Percentiles rank a stretch among this genome's conserved stretches.
phyloP scores from a whole-genome alignment of 2,888 invertebrate species.

The Ophion ellenae region DNA sequence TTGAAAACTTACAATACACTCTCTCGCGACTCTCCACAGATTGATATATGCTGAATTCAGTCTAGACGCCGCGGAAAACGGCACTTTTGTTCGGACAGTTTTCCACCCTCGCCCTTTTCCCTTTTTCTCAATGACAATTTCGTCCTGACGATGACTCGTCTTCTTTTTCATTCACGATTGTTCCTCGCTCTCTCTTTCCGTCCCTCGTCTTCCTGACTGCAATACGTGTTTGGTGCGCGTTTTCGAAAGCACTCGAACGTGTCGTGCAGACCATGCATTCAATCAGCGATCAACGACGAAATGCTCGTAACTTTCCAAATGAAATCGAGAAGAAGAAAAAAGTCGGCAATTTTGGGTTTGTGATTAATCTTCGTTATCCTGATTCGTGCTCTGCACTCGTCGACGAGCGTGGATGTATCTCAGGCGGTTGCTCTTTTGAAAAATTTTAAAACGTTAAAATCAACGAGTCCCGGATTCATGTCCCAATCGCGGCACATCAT shows the following conservation, averaged over 20 bases:
- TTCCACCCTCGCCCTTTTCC: conserved; percentile 33
- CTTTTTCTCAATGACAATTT: conserved; percentile 33
- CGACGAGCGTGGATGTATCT: conserved; percentile 25
- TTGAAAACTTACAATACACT: conserved; percentile 83
- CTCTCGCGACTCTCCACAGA: conserved; percentile 84
- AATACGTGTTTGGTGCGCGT: background rate
- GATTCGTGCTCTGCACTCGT: background rate
- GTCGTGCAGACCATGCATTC: too few species aligned
- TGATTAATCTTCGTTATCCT: conserved; percentile 4
- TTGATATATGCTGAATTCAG: conserved; percentile 82
- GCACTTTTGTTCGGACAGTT: conserved; percentile 53
- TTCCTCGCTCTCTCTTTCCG: background rate
- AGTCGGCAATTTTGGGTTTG: background rate
- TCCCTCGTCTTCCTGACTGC: too few species aligned
- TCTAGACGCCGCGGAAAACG: conserved; percentile 73
- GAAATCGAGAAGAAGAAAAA: conserved; percentile 27
- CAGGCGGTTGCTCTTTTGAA: conserved; percentile 49
- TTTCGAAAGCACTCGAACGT: background rate
- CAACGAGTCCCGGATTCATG: conserved; percentile 86
- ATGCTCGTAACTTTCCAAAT: background rate
- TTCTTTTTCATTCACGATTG: conserved; percentile 49
- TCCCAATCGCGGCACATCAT: conserved; percentile 93
- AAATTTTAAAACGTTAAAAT: conserved; percentile 62
- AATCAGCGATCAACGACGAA: conserved; percentile 2
- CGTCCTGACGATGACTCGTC: conserved; percentile 48